Conservation (phyloP, 1,140 invertebrate species). For the Eumaeus atala region DNA sequence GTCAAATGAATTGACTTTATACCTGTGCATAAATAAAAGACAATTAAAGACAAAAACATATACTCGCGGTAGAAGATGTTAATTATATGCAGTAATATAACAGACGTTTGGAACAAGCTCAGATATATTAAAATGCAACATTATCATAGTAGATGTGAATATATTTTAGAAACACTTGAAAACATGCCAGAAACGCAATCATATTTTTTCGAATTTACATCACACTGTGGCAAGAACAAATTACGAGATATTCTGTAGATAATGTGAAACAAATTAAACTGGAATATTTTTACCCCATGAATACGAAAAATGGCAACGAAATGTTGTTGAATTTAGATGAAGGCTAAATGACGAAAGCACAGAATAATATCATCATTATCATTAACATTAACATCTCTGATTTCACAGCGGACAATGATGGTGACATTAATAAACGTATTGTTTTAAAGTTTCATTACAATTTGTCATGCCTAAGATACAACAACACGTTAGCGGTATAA, state of each 20-base stretch:
- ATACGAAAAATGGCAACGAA: not conserved
- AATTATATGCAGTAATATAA: too few relatives aligned
- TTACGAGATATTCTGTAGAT: not conserved
- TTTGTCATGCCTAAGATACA: too few relatives aligned
- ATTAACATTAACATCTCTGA: not conserved
- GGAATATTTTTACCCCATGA: too few relatives aligned
- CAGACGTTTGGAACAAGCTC: too few relatives aligned
- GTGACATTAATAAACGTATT: too few relatives aligned
- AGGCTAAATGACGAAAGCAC: not conserved
- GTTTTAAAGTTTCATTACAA: too few relatives aligned
- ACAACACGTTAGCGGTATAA: too few relatives aligned
- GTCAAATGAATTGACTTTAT: too few relatives aligned
- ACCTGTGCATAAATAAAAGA: too few relatives aligned
- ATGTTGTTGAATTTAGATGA: constrained; percentile 8
- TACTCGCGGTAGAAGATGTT: too few relatives aligned
- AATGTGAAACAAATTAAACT: not conserved
- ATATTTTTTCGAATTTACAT: constrained; percentile 1
- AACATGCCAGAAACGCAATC: not conserved
- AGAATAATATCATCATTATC: constrained; percentile 5
- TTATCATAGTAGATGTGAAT: not conserved
- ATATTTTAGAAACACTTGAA: constrained; percentile 6
- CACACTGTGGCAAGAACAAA: constrained; percentile 2
- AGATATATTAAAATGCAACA: not conserved
- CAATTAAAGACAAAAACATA: too few relatives aligned
- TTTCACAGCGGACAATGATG: too few relatives aligned